These are phyloP conservation scores for Argopecten irradians DNA, from an alignment of 1,140 invertebrate species.

Conservation along the genomic window DNA sequence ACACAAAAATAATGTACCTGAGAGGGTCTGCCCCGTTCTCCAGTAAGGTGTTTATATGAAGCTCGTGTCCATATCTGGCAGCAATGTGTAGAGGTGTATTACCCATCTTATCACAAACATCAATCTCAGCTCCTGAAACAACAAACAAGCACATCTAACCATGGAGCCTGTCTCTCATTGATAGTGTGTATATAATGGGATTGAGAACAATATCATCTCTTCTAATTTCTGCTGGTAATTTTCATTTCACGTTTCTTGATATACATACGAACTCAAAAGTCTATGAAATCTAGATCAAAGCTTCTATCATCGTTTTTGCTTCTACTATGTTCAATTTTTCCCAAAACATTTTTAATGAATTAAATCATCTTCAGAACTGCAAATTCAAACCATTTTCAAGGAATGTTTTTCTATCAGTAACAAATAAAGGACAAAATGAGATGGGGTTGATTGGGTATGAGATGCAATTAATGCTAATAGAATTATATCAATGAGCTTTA, in stretches of 20 bases:
- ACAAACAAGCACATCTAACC: not conserved
- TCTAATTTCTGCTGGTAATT: not conserved
- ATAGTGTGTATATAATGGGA: not conserved
- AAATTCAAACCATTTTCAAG: not conserved
- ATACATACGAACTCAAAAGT: not conserved
- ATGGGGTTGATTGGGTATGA: not conserved
- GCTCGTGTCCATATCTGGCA: slow-evolving; percentile 74
- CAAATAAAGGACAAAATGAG: not conserved
- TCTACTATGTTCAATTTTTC: not conserved
- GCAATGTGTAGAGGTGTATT: slow-evolving; percentile 88
- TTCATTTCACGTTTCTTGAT: not conserved
- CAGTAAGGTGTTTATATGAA: slow-evolving; percentile 72
- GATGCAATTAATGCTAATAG: not conserved
- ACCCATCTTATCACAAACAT: slow-evolving; percentile 79
- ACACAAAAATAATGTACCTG: slow-evolving; percentile 71
- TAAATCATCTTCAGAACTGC: not conserved
- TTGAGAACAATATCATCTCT: not conserved
- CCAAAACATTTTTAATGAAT: not conserved
- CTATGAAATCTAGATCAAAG: not conserved
- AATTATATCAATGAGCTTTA: not conserved
- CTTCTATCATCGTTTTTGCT: not conserved
- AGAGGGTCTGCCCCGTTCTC: slow-evolving; percentile 80
- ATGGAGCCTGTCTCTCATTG: not conserved
- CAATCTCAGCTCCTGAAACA: slow-evolving; percentile 80
- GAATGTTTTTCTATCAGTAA: no score